A percentile compares a stretch with the other conserved stretches of the same genome.
phyloP scores from a whole-genome alignment of 1,140 invertebrate species.

The Achatina immaculata region DNA sequence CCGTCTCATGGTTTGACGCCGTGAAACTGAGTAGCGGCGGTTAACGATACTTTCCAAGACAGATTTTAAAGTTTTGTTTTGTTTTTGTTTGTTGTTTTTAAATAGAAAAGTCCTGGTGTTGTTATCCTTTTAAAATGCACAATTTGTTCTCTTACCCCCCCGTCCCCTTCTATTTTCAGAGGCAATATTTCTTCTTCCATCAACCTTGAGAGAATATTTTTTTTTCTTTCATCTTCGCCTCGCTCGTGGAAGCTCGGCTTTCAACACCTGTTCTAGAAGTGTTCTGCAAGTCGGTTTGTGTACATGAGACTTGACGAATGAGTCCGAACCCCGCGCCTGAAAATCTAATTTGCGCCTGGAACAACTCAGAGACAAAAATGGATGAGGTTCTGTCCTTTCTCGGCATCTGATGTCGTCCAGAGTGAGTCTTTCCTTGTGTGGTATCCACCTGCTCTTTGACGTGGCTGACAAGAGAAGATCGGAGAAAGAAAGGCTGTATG shows the following conservation, averaged over 20 bases:
- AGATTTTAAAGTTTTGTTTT: neutral
- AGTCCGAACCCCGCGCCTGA: constrained; percentile 3
- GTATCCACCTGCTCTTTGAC: constrained; percentile 13
- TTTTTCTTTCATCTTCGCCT: neutral
- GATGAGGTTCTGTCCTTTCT: neutral
- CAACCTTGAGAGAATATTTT: neutral
- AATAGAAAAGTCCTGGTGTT: neutral
- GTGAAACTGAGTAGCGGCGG: neutral
- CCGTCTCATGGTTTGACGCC: neutral
- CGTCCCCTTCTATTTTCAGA: constrained; percentile 10
- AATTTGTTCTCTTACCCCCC: neutral
- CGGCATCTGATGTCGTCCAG: neutral
- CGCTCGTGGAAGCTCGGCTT: neutral
- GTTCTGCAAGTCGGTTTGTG: constrained; percentile 18
- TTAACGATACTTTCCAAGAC: neutral
- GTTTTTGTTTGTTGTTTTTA: too few species aligned
- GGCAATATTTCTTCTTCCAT: constrained; percentile 21
- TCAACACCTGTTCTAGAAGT: constrained; percentile 22
- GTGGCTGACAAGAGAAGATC: neutral
- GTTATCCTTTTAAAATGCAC: neutral
- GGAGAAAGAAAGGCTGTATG: neutral
- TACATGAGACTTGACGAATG: constrained; percentile 13
- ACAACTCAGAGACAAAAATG: neutral
- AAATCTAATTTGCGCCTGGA: constrained; percentile 13
- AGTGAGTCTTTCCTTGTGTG: neutral